Base-by-base conservation (phyloP, 2,113 vertebrate species). In the Engraulis encrasicolus region DNA sequence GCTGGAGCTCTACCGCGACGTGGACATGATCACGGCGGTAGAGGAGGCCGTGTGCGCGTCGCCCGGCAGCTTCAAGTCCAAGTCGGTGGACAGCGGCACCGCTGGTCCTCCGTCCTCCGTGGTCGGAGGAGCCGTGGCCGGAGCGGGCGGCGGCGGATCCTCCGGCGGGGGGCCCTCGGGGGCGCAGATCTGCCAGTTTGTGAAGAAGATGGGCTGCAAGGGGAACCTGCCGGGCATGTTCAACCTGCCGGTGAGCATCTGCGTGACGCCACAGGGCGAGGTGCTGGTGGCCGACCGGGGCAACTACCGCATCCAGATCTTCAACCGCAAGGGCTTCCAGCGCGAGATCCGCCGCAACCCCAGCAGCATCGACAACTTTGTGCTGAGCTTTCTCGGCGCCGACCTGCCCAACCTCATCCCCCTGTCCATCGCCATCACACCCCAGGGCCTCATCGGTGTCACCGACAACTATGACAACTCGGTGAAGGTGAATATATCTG, bases 401-500 rank as follows among this genome's bases (percentile, higher is more conserved):
- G 98, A 99, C 82, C 78, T 98, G 83, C 98, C 98, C 37, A 99
- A 99, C 86, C 87, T 99, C 84, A 96, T 97, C 6, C 98, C 98
- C 0, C 93, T 99, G 48, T 98, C 97, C 0, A 97, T 99, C 80
- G 98, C 98, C 61, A 97, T 99, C 93, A 99, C 97, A 49, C 94
- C 96, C 83, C 96, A 98, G 0, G 98, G 98, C 34, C 92, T 99
- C 79, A 98, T 99, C 0, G 98, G 98, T 0, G 95, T 99, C 88
- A 99, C 97, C 0, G 98, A 99, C 91, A 98, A 97, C 93, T 98
- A 98, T 0, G 98, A 99, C 87, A 99, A 99, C 89, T 99, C 98
- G 0, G 96, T 99, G 37, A 99, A 99, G n/a, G n/a, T n/a, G n/a
- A n/a, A n/a, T n/a, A n/a, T n/a, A n/a, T n/a, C n/a, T n/a, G n/a